phyloP scores from a whole-genome alignment of 1,140 invertebrate species.

The Megathymus violae region DNA sequence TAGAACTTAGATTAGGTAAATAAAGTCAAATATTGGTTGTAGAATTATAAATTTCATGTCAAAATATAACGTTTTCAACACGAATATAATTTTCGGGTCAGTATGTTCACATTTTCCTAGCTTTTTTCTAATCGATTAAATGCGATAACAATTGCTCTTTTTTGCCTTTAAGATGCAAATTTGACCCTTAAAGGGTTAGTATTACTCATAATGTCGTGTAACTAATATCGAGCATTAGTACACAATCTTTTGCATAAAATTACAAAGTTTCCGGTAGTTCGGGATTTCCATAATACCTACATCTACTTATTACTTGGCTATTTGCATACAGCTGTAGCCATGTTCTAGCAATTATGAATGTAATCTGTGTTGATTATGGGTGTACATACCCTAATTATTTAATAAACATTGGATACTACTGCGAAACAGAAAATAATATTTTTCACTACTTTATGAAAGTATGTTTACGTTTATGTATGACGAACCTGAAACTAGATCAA shows the following conservation, averaged over 20 bases:
- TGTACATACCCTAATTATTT: constrained; percentile 11
- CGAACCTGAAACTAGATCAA: too few relatives aligned
- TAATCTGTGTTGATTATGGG: constrained; percentile 8
- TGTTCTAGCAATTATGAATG: constrained; percentile 42
- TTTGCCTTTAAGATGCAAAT: too few relatives aligned
- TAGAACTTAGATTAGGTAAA: too few relatives aligned
- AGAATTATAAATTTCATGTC: too few relatives aligned
- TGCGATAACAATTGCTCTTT: too few relatives aligned
- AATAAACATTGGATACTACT: neutral
- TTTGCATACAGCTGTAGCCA: constrained; percentile 50
- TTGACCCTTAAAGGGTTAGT: neutral
- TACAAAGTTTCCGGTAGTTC: constrained; percentile 42
- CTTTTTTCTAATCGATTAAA: too few relatives aligned
- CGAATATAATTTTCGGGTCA: too few relatives aligned
- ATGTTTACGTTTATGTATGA: too few relatives aligned
- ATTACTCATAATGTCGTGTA: constrained; percentile 3
- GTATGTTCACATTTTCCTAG: too few relatives aligned
- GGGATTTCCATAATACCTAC: constrained; percentile 47
- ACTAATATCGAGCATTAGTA: constrained; percentile 18
- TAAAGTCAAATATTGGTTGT: too few relatives aligned
- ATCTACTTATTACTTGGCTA: constrained; percentile 40
- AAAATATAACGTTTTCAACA: too few relatives aligned
- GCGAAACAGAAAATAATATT: neutral
- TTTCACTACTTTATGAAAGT: too few relatives aligned
- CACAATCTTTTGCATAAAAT: constrained; percentile 49